A percentile compares a stretch with the other conserved stretches of the same genome.
Evolutionary conservation across 1,140 invertebrate genomes (phyloP).

Genomic region (Sycophila sp.): DNA sequence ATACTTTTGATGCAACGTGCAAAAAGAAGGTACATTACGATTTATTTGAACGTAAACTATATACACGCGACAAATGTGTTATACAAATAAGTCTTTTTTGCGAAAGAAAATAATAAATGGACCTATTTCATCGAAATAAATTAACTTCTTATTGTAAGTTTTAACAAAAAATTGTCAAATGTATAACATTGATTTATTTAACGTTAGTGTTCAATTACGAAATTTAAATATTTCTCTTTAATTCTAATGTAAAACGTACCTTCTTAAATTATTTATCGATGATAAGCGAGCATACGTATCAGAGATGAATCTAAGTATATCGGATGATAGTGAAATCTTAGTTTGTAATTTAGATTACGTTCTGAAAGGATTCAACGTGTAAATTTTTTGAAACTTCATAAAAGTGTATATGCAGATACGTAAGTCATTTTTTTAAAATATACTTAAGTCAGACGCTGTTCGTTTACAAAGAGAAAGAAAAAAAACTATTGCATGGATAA

Average conservation of each 20-base stretch:
- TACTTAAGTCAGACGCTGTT: conserved; percentile 14
- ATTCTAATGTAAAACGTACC: background rate
- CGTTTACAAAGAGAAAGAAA: conserved; percentile 12
- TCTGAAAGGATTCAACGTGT: background rate
- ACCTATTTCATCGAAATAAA: background rate
- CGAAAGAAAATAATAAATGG: background rate
- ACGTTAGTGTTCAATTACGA: background rate
- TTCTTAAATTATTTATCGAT: background rate
- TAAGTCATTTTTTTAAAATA: conserved; percentile 14
- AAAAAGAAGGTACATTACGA: background rate
- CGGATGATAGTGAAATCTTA: background rate
- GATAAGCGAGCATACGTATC: background rate
- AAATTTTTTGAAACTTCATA: background rate
- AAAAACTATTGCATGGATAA: conserved; percentile 30
- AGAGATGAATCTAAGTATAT: background rate
- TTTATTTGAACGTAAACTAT: background rate
- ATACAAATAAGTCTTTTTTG: background rate
- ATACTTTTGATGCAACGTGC: conserved; percentile 4
- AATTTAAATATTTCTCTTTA: background rate
- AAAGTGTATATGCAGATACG: background rate
- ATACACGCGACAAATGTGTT: background rate
- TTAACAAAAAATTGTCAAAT: background rate
- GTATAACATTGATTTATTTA: background rate
- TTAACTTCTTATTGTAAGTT: background rate
- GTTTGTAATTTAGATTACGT: background rate